Percentiles rank a stretch among this genome's conserved stretches.
These are phyloP conservation scores for Tetramorium parvispinum DNA, from an alignment of 1,140 invertebrate species.

Conservation along the genomic window DNA sequence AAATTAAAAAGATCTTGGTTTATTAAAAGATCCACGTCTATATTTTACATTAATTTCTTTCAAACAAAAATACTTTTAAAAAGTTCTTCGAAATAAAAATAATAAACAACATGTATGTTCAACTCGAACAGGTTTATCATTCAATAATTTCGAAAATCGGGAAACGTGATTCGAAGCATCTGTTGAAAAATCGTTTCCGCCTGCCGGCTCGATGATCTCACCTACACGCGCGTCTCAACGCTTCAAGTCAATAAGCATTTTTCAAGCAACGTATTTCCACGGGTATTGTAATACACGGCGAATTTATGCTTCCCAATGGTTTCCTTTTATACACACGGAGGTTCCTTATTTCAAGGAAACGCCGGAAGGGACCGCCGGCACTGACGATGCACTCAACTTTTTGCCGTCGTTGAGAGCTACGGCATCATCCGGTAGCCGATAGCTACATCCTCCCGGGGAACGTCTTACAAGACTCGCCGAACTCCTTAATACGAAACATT, in stretches of 20 bases:
- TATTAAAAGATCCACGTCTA: background rate
- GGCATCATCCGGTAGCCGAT: constrained; percentile 40
- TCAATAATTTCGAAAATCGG: background rate
- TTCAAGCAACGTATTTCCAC: constrained; percentile 9
- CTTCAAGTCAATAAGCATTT: too few species aligned
- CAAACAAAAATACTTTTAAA: background rate
- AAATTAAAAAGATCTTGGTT: background rate
- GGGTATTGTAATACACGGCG: background rate
- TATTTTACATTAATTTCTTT: background rate
- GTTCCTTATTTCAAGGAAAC: constrained; percentile 54
- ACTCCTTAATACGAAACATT: constrained; percentile 74
- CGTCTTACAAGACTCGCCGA: constrained; percentile 38
- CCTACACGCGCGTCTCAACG: background rate
- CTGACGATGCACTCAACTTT: constrained; percentile 49
- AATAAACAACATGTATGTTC: background rate
- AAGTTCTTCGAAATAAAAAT: background rate
- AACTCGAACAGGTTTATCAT: background rate
- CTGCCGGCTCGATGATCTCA: background rate
- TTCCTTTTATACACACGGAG: constrained; percentile 1
- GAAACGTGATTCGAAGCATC: constrained; percentile 7
- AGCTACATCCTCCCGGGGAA: background rate
- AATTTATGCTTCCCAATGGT: background rate
- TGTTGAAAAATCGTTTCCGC: constrained; percentile 32
- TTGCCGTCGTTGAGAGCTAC: constrained; percentile 16
- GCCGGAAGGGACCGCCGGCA: constrained; percentile 22